Evolutionary conservation across 2,113 vertebrate species (phyloP).

Genomic region (Ornithorhynchus anatinus): DNA sequence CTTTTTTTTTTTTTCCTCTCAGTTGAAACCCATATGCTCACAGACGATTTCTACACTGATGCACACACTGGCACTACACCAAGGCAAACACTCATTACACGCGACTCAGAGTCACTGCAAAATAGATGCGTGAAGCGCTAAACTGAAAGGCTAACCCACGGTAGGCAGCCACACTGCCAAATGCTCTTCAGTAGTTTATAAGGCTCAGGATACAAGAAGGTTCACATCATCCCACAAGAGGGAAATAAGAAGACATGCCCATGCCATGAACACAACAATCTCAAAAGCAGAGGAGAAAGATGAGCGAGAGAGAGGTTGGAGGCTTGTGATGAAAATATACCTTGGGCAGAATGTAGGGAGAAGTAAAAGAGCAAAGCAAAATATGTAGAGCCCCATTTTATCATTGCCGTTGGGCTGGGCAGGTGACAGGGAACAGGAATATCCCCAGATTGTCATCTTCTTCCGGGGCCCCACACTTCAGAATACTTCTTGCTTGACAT

Average conservation of each 20-base stretch:
- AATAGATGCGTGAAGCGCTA: constrained; percentile 43
- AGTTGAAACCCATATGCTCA: constrained; percentile 38
- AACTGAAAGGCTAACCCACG: constrained; percentile 12
- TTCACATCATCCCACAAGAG: constrained; percentile 29
- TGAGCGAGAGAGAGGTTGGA: neutral
- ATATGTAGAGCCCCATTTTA: constrained; percentile 9
- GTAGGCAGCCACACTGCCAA: constrained; percentile 17
- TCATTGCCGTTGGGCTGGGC: constrained; percentile 16
- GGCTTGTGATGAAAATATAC: neutral
- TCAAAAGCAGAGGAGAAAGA: constrained; percentile 26
- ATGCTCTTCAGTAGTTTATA: constrained; percentile 2
- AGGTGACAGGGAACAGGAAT: neutral
- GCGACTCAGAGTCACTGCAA: constrained; percentile 46
- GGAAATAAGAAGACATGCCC: constrained; percentile 29
- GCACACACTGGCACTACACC: constrained; percentile 16
- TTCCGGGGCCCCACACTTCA: constrained; percentile 55
- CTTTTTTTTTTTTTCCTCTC: constrained; percentile 25
- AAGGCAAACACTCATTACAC: constrained; percentile 37
- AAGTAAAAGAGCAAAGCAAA: neutral
- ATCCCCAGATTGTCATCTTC: constrained; percentile 30
- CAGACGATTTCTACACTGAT: constrained; percentile 48
- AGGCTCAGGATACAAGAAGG: constrained; percentile 10
- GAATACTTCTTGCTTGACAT: constrained; percentile 60
- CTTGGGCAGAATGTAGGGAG: neutral
- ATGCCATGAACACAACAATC: constrained; percentile 33